phyloP scores from a whole-genome alignment of 2,888 invertebrate species.

The Gandaritis pyraliata region DNA sequence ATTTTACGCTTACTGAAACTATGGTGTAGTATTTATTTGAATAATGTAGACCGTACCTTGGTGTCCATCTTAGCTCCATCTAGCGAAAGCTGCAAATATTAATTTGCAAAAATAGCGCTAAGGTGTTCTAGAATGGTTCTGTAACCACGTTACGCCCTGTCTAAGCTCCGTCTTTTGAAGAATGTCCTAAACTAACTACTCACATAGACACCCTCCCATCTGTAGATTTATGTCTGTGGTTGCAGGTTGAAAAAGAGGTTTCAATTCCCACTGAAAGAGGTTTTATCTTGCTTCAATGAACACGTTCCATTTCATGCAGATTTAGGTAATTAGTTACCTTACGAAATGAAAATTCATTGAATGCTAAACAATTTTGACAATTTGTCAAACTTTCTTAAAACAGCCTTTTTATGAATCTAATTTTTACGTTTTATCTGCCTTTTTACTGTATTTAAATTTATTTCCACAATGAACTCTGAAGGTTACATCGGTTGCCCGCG shows the following conservation, averaged over 20 bases:
- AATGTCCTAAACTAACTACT: background rate
- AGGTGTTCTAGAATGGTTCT: background rate
- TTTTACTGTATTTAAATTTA: conserved; percentile 30
- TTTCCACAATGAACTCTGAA: conserved; percentile 52
- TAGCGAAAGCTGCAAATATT: background rate
- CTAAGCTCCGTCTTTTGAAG: conserved; percentile 2
- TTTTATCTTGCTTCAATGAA: too few species aligned
- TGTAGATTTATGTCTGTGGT: too few species aligned
- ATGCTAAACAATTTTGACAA: background rate
- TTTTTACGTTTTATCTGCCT: conserved; percentile 22
- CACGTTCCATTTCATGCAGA: conserved; percentile 6
- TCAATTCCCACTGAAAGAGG: too few species aligned
- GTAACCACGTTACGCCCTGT: background rate
- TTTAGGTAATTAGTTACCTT: too few species aligned
- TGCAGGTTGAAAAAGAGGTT: background rate
- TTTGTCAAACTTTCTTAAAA: conserved; percentile 18
- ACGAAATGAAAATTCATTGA: background rate
- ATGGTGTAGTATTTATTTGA: too few species aligned
- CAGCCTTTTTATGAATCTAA: conserved; percentile 13
- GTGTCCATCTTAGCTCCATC: background rate
- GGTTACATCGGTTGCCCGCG: conserved; percentile 57
- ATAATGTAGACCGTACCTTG: too few species aligned
- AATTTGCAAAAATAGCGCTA: background rate
- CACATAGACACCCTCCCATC: too few species aligned
- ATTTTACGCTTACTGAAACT: too few species aligned